These are phyloP conservation scores for Zapus hudsonius DNA, from an alignment of 2,113 vertebrate species.

Conservation along the genomic window DNA sequence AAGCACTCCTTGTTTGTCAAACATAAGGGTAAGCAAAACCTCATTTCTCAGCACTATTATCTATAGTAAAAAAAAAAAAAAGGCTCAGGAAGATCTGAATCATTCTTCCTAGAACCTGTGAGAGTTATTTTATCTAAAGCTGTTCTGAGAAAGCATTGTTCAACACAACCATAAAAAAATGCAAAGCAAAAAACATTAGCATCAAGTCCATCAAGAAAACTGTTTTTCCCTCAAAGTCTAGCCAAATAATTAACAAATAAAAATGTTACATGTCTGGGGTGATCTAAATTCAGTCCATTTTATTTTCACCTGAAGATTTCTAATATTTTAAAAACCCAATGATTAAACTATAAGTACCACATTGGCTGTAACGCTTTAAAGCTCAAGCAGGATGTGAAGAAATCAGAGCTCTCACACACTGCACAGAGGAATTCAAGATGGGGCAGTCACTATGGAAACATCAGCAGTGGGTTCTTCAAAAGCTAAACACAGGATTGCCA, in stretches of 20 bases:
- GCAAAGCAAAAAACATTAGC: conserved; percentile 27
- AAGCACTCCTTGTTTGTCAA: conserved; percentile 28
- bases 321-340: conserved; percentile 18
- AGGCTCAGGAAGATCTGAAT: neutral
- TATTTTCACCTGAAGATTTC: conserved; percentile 8
- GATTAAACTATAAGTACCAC: neutral
- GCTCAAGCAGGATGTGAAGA: neutral
- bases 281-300: conserved; percentile 35
- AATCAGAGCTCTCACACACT: neutral
- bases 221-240: neutral
- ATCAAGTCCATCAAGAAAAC: conserved; percentile 13
- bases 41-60: conserved; percentile 59
- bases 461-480: neutral
- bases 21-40: conserved; percentile 35
- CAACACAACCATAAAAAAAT: conserved; percentile 34
- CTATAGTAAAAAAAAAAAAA: neutral
- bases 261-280: neutral
- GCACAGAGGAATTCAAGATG: neutral
- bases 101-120: conserved; percentile 55
- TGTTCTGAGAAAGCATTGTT: conserved; percentile 52
- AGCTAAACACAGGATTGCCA: neutral
- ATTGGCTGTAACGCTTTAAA: neutral
- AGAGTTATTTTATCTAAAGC: conserved; percentile 9
- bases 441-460: neutral
- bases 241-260: neutral